Conservation (phyloP, 1,140 invertebrate species). For the Patella vulgata region DNA sequence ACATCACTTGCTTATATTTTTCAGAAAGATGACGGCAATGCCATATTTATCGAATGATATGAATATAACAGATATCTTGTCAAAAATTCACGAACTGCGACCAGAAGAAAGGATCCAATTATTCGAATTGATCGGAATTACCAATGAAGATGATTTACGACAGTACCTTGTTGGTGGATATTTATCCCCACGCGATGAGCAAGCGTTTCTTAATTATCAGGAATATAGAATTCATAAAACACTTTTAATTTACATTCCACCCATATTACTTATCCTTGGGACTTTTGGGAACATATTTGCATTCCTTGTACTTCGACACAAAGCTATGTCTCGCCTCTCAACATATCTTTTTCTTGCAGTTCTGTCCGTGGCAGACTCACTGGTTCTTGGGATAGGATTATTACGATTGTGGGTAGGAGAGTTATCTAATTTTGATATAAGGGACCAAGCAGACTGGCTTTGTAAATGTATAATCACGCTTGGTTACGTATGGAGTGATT, state of each 20-base stretch:
- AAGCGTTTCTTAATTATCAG: slow-evolving; percentile 27
- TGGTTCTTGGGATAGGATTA: slow-evolving; percentile 57
- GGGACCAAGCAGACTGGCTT: slow-evolving; percentile 38
- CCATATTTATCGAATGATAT: slow-evolving; percentile 1
- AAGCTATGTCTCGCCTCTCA: slow-evolving; percentile 42
- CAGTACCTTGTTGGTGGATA: background rate
- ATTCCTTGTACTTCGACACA: slow-evolving; percentile 48
- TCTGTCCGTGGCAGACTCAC: slow-evolving; percentile 54
- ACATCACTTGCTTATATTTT: too few species aligned
- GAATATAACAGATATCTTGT: slow-evolving; percentile 13
- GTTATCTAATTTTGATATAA: slow-evolving; percentile 41
- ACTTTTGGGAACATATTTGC: slow-evolving; percentile 61
- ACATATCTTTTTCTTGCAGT: slow-evolving; percentile 57
- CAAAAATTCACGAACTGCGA: slow-evolving; percentile 13
- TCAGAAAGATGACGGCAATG: too few species aligned
- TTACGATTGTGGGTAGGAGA: slow-evolving; percentile 58
- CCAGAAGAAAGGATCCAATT: slow-evolving; percentile 9
- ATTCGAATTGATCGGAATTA: slow-evolving; percentile 9
- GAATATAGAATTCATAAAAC: slow-evolving; percentile 44
- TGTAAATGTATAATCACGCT: slow-evolving; percentile 57
- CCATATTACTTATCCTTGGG: slow-evolving; percentile 53
- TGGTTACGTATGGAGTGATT: slow-evolving; percentile 57
- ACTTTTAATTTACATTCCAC: slow-evolving; percentile 50
- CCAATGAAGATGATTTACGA: slow-evolving; percentile 10
- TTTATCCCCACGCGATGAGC: slow-evolving; percentile 10